Evolutionary conservation across 2,797 vertebrate species (phyloP).

Genomic region (Amblyraja radiata): DNA sequence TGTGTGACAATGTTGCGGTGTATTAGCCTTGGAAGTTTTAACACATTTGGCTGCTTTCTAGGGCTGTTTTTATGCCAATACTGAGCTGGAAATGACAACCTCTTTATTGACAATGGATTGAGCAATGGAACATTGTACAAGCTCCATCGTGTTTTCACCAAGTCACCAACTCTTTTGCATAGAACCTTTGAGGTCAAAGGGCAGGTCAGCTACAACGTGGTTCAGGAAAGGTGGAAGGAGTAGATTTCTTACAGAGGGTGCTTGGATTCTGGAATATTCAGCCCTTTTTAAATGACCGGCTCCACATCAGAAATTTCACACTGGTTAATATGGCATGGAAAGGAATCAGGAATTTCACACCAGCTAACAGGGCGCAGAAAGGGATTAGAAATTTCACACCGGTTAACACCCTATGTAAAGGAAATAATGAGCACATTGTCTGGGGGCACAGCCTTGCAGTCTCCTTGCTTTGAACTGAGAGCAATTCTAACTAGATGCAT

Average conservation of each 20-base stretch:
- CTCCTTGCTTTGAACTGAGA: not conserved
- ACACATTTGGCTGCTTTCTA: not conserved
- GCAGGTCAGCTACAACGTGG: not conserved
- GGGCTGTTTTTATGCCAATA: not conserved
- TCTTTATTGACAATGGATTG: not conserved
- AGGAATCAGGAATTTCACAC: not conserved
- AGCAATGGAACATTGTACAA: constrained; percentile 16
- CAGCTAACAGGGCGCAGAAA: not conserved
- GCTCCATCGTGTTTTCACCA: not conserved
- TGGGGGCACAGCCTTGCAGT: not conserved
- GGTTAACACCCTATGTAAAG: too few relatives aligned
- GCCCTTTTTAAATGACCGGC: too few relatives aligned
- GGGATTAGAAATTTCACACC: not conserved
- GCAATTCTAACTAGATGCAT: too few relatives aligned
- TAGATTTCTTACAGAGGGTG: too few relatives aligned
- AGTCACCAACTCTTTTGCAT: not conserved
- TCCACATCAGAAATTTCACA: too few relatives aligned
- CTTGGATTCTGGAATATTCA: too few relatives aligned
- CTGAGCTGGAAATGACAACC: not conserved
- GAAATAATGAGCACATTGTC: not conserved
- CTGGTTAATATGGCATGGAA: too few relatives aligned
- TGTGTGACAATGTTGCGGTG: not conserved
- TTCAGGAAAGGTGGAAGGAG: too few relatives aligned
- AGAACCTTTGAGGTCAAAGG: not conserved
- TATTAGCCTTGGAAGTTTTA: not conserved